Conservation (phyloP, 1,140 invertebrate genomes). For the Zaprionus ghesquierei region DNA sequence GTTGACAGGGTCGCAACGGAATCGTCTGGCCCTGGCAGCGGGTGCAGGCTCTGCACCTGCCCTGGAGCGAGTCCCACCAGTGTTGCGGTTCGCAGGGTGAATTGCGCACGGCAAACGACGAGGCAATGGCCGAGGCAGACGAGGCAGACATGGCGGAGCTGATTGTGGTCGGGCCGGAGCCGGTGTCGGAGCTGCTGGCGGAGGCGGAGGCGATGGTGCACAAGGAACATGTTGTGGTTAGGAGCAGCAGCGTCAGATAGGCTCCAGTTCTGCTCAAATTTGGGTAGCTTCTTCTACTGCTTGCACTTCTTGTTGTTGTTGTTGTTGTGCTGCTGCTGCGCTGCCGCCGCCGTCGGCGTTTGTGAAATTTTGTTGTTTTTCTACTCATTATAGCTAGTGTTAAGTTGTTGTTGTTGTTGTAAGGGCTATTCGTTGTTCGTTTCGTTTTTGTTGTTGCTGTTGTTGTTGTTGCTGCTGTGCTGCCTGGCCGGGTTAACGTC, state of each 20-base stretch:
- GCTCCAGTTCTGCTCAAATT: constrained; percentile 30
- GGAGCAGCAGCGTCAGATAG: constrained; percentile 45
- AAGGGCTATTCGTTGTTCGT: constrained; percentile 14
- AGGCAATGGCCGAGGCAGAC: not conserved
- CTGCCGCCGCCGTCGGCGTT: constrained; percentile 56
- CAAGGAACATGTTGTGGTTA: constrained; percentile 58
- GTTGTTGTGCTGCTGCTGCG: constrained; percentile 14
- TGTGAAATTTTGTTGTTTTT: constrained; percentile 52
- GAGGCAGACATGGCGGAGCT: not conserved
- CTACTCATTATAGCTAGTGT: constrained; percentile 28
- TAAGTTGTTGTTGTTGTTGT: constrained; percentile 46
- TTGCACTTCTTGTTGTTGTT: constrained; percentile 5
- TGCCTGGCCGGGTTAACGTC: constrained; percentile 43
- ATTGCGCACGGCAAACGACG: constrained; percentile 32
- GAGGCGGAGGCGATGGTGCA: constrained; percentile 17
- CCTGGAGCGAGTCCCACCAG: constrained; percentile 76
- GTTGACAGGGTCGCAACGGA: constrained; percentile 74
- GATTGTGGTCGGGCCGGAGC: not conserved
- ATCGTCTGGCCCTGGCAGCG: constrained; percentile 76
- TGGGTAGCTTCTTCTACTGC: constrained; percentile 17
- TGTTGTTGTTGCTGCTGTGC: constrained; percentile 18
- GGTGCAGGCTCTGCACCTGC: constrained; percentile 75
- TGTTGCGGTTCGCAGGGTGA: constrained; percentile 70
- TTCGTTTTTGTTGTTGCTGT: constrained; percentile 6
- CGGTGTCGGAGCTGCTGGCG: not conserved